Evolutionary conservation across 2,113 vertebrate genomes (phyloP), one percentile per base, ranked within the genome.

Genomic region (Vulpes ferrilata): DNA sequence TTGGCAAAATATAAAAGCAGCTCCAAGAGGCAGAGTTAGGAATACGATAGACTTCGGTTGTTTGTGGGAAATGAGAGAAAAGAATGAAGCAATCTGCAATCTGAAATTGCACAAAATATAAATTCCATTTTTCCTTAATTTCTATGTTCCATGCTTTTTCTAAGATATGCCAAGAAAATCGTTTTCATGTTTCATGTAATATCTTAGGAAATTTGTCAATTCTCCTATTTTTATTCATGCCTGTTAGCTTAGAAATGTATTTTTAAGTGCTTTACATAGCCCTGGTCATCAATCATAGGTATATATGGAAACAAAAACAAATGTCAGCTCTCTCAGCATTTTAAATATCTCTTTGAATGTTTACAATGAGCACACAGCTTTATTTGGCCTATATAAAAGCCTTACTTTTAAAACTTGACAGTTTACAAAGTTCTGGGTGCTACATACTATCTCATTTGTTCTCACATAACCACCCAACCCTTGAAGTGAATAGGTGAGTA

Each of bases 91-190:
- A 79, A 71, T 17, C 32, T 86, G 13, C 35, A 57, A 43, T 32
- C 80, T 88, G 32, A 96, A 93, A 43, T n/a, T 32, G 71, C 55
- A 16, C n/a, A 85, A 97, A 94, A 62, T 53, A 80, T 38, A 65
- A 76, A 84, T 65, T 55, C 7, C 22, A 3, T 59, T 92, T 87
- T 60, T 87, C 27, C 55, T 0, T 85, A 55, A 64, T 88, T 79
- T 93, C 62, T 86, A 1, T 55, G 15, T 11, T 64, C 57, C 35
- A 16, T 83, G 35, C 1, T 92, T 86, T 93, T 84, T 86, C 19
- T n/a, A 69, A 30, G 27, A 43, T 32, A 67, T 7, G 48, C 32
- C 64, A 91, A 91, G 32, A 73, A 79, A 94, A 69, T 27, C 1
- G 74, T 92, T 85, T 88, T 82, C 22, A 1, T 64, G 11, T 15